Evolutionary conservation across 2,797 vertebrate species (phyloP).

Genomic region (Lacerta bilineata): DNA sequence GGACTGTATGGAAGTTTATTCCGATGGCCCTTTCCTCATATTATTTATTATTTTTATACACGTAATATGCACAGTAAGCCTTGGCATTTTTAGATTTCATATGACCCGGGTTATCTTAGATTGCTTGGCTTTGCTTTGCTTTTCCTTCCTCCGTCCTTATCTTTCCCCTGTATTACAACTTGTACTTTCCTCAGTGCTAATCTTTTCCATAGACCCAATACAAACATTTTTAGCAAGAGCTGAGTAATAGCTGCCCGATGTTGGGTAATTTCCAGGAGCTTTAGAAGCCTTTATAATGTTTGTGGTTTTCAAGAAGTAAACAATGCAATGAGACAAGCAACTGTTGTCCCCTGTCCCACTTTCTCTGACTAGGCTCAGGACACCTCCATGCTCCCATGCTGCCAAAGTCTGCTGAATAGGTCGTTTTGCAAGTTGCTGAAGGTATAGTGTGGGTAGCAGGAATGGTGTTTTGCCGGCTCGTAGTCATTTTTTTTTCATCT

Average conservation of each 20-base stretch:
- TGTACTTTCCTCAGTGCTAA: conserved; percentile 60
- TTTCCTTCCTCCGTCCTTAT: conserved; percentile 17
- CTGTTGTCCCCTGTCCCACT: conserved; percentile 65
- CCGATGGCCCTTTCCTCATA: neutral
- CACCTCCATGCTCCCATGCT: conserved; percentile 44
- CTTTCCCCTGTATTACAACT: conserved; percentile 22
- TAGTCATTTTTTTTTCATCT: conserved; percentile 6
- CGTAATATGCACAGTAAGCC: neutral
- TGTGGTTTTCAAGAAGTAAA: conserved; percentile 77
- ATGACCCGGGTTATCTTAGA: neutral
- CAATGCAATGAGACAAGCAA: conserved; percentile 76
- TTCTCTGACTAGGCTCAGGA: conserved; percentile 68
- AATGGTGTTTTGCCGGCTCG: conserved; percentile 40
- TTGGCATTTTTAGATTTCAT: neutral
- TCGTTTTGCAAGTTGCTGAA: conserved; percentile 28
- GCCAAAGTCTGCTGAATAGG: conserved; percentile 34
- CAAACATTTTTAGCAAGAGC: conserved; percentile 61
- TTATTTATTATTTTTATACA: neutral
- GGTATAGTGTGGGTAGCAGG: neutral
- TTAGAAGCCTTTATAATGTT: conserved; percentile 73
- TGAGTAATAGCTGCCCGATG: conserved; percentile 70
- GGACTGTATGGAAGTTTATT: conserved; percentile 17
- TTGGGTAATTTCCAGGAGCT: conserved; percentile 76
- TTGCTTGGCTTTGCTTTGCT: conserved; percentile 47
- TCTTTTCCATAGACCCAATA: conserved; percentile 67